These are phyloP conservation scores for Tenthredo mesomela DNA, from an alignment of 2,888 invertebrate genomes.

Conservation along the genomic window DNA sequence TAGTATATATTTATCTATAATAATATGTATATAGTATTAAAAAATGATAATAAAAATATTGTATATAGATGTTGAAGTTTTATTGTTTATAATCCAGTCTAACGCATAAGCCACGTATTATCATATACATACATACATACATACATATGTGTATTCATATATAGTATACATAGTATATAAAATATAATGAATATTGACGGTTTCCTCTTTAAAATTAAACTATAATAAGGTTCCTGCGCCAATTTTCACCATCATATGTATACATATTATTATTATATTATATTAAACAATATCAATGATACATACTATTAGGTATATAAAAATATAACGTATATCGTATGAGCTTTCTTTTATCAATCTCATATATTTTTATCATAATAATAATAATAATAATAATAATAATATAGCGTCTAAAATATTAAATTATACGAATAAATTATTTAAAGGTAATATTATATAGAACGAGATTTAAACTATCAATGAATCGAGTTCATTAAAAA, in stretches of 20 bases:
- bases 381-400: too few relatives aligned
- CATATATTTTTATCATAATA: too few relatives aligned
- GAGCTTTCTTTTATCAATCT: neutral
- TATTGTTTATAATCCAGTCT: neutral
- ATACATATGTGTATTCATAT: constrained; percentile 3
- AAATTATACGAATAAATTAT: neutral
- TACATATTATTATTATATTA: too few relatives aligned
- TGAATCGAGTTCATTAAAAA: neutral
- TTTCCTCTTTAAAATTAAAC: constrained; percentile 18
- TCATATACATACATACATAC: too few relatives aligned
- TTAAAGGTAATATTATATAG: too few relatives aligned
- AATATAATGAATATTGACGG: constrained; percentile 36
- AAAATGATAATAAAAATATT: too few relatives aligned
- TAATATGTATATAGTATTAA: too few relatives aligned
- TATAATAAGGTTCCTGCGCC: neutral
- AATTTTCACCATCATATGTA: neutral
- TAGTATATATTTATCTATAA: too few relatives aligned
- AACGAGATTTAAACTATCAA: neutral
- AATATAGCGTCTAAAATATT: too few relatives aligned
- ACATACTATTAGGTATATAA: too few relatives aligned
- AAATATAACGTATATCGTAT: too few relatives aligned
- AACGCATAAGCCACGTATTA: neutral
- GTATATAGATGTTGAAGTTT: too few relatives aligned
- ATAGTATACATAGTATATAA: neutral
- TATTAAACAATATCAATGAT: constrained; percentile 1